Percentiles rank a stretch among this genome's conserved stretches.
phyloP scores from a whole-genome alignment of 2,113 vertebrate species.

The Pleuronectes platessa region DNA sequence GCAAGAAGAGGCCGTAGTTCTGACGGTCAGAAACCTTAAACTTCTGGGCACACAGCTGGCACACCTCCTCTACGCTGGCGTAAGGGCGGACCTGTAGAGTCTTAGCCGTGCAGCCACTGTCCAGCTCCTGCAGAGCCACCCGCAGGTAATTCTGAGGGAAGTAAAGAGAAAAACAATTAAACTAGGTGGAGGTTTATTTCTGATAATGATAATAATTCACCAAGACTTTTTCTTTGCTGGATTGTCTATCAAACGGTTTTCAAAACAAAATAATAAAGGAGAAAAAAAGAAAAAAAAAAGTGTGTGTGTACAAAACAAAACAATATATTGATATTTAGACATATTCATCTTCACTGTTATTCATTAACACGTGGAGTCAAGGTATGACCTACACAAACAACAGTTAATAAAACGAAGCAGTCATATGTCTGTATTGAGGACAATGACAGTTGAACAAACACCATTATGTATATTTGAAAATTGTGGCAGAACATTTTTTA shows the following conservation, averaged over 20 bases:
- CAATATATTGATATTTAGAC: not conserved
- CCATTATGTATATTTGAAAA: no score
- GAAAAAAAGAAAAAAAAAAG: not conserved
- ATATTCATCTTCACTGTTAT: no score
- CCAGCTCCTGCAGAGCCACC: slow-evolving; percentile 92
- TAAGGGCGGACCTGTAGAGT: slow-evolving; percentile 90
- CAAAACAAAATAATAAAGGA: not conserved
- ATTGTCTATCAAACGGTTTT: not conserved
- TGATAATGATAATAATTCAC: no score
- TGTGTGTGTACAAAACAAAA: not conserved
- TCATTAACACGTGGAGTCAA: no score
- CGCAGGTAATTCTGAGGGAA: slow-evolving; percentile 91
- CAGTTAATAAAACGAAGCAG: no score
- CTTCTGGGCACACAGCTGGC: slow-evolving; percentile 90
- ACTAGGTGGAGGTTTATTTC: not conserved
- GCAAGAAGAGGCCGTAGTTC: slow-evolving; percentile 84
- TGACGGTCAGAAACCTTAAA: slow-evolving; percentile 87
- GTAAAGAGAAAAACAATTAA: not conserved
- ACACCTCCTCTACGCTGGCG: slow-evolving; percentile 92
- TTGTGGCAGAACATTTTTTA: no score
- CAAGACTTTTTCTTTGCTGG: no score
- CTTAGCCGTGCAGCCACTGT: slow-evolving; percentile 94
- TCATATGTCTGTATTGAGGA: no score
- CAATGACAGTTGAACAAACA: no score
- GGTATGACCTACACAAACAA: no score